Evolutionary conservation across 2,797 vertebrate species (phyloP), one percentile per base, ranked within the genome.

Genomic region (Acanthornis magna): DNA sequence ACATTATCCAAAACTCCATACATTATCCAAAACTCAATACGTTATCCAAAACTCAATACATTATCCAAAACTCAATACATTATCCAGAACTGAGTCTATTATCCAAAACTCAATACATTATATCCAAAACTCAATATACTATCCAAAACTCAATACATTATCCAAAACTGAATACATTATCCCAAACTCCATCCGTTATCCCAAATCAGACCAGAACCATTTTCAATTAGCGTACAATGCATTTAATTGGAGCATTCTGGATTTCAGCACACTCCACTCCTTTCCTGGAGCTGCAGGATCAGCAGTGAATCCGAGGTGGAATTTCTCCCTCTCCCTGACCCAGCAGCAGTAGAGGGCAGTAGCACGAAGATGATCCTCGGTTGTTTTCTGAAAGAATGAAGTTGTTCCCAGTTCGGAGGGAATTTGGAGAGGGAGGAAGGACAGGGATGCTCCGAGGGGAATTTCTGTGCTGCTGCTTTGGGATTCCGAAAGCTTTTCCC

Each of bases 261-360:
- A 10, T 73, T 65, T 43, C 16, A 65, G 45, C 13, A 6, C 7
- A 2, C 25, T 11, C 1, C 13, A 36, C 13, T 11, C 9, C 9
- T 65, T 79, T 3, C 18, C 54, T 82, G 12, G 3, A 9, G 21
- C 23, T 48, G 36, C 51, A 3, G 40, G 40, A 16, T 29, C 29
- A 3, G 26, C 47, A 23, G 20, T 29, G 0, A 34, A 36, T 10
- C 21, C 26, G 11, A 26, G 26, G 25, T 11, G 40, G 51, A n/a
- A 16, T 34, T 7, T 89, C 25, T 36, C 6, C 34, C 71, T 5
- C 0, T 73, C 54, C 58, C 50, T 29, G 1, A 3, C 5, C 18
- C 71, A 25, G 58, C 12, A 91, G 93, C 97, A 89, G 95, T n/a
- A 97, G 96, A 97, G 96, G 97, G 96, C 95, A 95, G 87, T 58